These are phyloP conservation scores for Periophthalmodon schlosseri DNA, from an alignment of 2,113 vertebrate species.

Conservation along the genomic window DNA sequence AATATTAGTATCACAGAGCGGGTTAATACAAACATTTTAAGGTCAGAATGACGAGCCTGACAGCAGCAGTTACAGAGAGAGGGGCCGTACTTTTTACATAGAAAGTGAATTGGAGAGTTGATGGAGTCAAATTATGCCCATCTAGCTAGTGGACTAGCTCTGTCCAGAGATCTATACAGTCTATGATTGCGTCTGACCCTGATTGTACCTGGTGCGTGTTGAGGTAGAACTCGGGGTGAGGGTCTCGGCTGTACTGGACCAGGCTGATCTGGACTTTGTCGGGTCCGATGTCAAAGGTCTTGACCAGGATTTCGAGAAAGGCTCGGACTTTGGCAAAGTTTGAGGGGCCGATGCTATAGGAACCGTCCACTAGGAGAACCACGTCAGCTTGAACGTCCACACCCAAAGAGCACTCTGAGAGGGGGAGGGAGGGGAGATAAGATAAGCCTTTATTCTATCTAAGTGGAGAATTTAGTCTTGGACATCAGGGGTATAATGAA, in stretches of 20 bases:
- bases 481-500: too few species aligned
- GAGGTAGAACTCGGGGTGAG: conserved; percentile 92
- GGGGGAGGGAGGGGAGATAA: conserved; percentile 19
- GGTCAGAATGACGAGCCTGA: too few species aligned
- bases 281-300: conserved; percentile 91
- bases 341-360: conserved; percentile 94
- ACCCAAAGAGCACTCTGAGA: conserved; percentile 91
- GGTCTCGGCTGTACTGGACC: conserved; percentile 96
- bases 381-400: conserved; percentile 96
- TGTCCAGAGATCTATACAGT: too few species aligned
- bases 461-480: too few species aligned
- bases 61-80: too few species aligned
- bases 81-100: too few species aligned
- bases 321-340: conserved; percentile 97
- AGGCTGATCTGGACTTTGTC: conserved; percentile 94
- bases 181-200: too few species aligned
- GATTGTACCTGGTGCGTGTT: conserved; percentile 79
- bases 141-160: not conserved
- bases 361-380: conserved; percentile 95
- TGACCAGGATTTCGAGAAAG: conserved; percentile 94
- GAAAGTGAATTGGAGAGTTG: too few species aligned
- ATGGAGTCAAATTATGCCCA: too few species aligned
- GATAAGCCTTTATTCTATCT: too few species aligned
- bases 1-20: too few species aligned
- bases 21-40: too few species aligned